Evolutionary conservation across 2,888 invertebrate species (phyloP).

Genomic region (Mesorhabditis belari): DNA sequence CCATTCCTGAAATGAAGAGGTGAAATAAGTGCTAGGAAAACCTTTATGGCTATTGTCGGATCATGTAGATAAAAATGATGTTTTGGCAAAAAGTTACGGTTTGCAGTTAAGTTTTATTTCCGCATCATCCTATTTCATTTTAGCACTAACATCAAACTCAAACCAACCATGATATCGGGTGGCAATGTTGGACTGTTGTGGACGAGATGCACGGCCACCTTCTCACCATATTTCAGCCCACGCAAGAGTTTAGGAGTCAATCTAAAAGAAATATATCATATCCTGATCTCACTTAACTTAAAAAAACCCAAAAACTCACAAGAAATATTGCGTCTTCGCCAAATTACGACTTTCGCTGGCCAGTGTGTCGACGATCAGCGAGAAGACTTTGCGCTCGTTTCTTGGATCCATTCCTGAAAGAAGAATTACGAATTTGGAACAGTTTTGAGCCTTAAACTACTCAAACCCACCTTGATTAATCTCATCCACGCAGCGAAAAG

Average conservation of each 20-base stretch:
- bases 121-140: no score
- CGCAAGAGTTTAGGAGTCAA: slow-evolving; percentile 36
- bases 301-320: slow-evolving; percentile 3
- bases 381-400: slow-evolving; percentile 49
- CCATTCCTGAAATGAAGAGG: no score
- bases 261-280: slow-evolving; percentile 13
- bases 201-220: slow-evolving; percentile 29
- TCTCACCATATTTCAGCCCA: slow-evolving; percentile 33
- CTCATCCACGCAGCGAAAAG: slow-evolving; percentile 71
- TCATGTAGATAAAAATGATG: no score
- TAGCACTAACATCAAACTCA: no score
- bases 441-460: not conserved
- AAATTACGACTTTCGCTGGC: slow-evolving; percentile 27
- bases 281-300: no score
- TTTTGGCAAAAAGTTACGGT: no score
- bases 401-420: slow-evolving; percentile 48
- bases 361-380: slow-evolving; percentile 48
- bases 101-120: no score
- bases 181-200: slow-evolving; percentile 7
- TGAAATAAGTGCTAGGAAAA: no score
- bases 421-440: no score
- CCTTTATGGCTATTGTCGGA: no score
- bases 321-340: slow-evolving; percentile 46
- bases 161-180: no score
- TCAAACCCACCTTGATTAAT: slow-evolving; percentile 62